Percentiles rank a stretch among this genome's conserved stretches.
Conservation (phyloP, 1,140 invertebrate species). For the Trigoniulus corallinus region DNA sequence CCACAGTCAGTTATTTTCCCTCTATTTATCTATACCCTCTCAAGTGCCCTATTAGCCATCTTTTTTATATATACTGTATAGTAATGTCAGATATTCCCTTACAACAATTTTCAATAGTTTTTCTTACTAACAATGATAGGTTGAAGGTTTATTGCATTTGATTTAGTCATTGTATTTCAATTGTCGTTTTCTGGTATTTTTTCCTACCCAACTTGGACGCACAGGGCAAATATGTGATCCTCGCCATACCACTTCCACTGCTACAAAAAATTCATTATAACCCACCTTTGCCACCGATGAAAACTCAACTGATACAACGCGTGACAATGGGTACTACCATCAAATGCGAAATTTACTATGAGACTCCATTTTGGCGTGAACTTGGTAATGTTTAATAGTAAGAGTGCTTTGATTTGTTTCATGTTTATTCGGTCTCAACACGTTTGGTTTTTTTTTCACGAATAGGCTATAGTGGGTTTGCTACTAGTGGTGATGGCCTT, state of each 20-base stretch:
- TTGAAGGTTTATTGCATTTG: too few species aligned
- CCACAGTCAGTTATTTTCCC: too few species aligned
- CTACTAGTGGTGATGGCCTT: constrained; percentile 7
- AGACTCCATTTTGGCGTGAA: constrained; percentile 23
- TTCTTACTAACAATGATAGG: too few species aligned
- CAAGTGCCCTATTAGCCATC: too few species aligned
- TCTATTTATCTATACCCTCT: too few species aligned
- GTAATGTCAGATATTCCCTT: too few species aligned
- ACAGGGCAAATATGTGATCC: constrained; percentile 22
- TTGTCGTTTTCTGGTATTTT: too few species aligned
- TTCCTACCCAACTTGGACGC: too few species aligned
- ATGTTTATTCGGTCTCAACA: neutral
- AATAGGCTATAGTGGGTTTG: constrained; percentile 2
- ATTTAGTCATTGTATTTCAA: too few species aligned
- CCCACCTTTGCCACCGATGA: constrained; percentile 20
- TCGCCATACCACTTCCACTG: constrained; percentile 22
- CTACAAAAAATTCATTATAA: constrained; percentile 25
- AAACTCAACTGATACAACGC: constrained; percentile 24
- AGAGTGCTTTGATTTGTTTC: neutral
- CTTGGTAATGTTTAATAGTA: constrained; percentile 16
- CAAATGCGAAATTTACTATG: constrained; percentile 26
- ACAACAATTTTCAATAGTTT: too few species aligned
- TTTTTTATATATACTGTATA: too few species aligned
- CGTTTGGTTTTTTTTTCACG: neutral
- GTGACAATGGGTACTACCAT: constrained; percentile 27